These are phyloP conservation scores for Agelas oroides DNA, from an alignment of 37 sponge, comb jelly and placozoan genomes.

Conservation along the genomic window DNA sequence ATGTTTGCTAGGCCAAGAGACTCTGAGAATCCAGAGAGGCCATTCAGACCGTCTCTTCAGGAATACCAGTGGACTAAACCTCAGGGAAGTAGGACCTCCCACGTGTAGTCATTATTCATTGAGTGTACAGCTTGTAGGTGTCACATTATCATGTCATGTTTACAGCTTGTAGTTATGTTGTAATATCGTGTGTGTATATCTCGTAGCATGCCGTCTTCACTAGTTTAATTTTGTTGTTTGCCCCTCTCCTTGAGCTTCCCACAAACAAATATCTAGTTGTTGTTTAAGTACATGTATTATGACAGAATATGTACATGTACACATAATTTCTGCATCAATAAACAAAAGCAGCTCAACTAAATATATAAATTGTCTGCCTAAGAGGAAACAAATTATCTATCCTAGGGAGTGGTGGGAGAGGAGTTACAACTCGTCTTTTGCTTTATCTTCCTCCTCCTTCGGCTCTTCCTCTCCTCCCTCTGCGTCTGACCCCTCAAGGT, in stretches of 20 bases:
- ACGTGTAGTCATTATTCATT: background rate
- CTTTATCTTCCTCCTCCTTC: conserved; percentile 54
- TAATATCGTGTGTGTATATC: too few species aligned
- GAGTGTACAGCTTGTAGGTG: background rate
- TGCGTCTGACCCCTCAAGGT: conserved; percentile 7
- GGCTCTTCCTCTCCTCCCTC: conserved; percentile 60
- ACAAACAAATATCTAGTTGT: too few species aligned
- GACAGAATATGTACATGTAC: background rate
- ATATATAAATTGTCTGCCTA: background rate
- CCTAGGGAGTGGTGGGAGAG: too few species aligned
- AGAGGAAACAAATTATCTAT: too few species aligned
- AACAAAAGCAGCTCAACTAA: background rate
- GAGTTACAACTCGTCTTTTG: conserved; percentile 55
- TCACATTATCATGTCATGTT: background rate
- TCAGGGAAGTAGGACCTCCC: background rate
- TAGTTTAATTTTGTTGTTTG: too few species aligned
- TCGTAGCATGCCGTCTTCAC: too few species aligned
- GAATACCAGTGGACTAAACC: conserved; percentile 14
- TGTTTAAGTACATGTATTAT: too few species aligned
- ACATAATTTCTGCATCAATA: too few species aligned
- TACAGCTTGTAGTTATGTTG: too few species aligned
- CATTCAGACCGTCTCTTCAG: conserved; percentile 25
- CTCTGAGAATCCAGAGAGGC: background rate
- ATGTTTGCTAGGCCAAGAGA: conserved; percentile 30
- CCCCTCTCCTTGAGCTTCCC: too few species aligned